Evolutionary conservation across 2,888 invertebrate genomes (phyloP).

Genomic region (Chironomus riparius): DNA sequence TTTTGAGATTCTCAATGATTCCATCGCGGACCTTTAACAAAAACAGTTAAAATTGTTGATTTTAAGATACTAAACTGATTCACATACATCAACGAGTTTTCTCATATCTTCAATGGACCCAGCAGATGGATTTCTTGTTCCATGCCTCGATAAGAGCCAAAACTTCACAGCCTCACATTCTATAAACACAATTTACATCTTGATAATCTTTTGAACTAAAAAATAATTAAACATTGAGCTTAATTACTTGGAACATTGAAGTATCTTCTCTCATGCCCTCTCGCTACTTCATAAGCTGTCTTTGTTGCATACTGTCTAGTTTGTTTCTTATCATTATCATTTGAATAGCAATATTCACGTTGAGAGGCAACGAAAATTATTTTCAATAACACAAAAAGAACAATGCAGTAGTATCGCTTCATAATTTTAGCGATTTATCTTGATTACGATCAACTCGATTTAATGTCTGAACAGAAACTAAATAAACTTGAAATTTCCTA

Average conservation of each 20-base stretch:
- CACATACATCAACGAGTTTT: conserved; percentile 47
- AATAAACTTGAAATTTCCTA: no score
- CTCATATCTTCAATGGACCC: conserved; percentile 48
- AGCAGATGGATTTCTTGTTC: conserved; percentile 55
- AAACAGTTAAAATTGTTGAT: background rate
- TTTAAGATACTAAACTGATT: background rate
- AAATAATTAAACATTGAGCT: conserved; percentile 16
- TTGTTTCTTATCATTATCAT: conserved; percentile 37
- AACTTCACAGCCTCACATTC: conserved; percentile 63
- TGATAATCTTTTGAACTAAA: background rate
- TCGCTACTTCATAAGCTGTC: conserved; percentile 66
- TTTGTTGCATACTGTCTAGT: conserved; percentile 56
- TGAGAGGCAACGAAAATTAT: background rate
- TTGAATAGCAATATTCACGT: conserved; percentile 38
- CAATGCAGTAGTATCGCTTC: background rate
- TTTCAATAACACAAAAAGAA: background rate
- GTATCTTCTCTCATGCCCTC: conserved; percentile 49
- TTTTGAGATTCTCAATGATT: conserved; percentile 57
- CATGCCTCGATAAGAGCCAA: conserved; percentile 63
- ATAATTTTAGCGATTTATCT: background rate
- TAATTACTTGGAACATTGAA: conserved; percentile 58
- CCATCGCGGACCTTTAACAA: conserved; percentile 44
- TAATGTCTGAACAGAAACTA: background rate
- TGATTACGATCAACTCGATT: background rate
- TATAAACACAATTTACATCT: conserved; percentile 34